These are phyloP conservation scores for Poecile atricapillus DNA, from an alignment of 2,113 vertebrate species.

Conservation along the genomic window DNA sequence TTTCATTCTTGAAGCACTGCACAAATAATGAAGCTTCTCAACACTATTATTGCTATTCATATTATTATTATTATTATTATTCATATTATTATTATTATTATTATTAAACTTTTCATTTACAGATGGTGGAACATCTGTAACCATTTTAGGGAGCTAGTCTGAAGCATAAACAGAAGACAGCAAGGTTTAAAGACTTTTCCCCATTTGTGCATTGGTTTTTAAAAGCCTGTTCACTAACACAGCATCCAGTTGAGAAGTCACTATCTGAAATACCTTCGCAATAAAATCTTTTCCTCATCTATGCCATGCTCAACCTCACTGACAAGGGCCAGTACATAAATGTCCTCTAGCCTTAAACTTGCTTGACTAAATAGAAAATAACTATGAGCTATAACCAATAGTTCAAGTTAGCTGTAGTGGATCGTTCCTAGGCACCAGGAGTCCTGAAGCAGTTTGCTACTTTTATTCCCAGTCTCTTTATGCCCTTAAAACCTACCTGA, in stretches of 20 bases:
- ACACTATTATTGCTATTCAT: background rate
- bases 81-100: background rate
- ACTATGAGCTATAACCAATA: background rate
- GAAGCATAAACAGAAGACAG: background rate
- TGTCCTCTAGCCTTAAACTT: background rate
- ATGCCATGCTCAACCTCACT: background rate
- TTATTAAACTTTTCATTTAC: conserved; percentile 13
- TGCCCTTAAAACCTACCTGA: background rate
- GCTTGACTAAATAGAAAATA: background rate
- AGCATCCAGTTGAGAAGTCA: background rate
- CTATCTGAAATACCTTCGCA: background rate
- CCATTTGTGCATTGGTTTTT: background rate
- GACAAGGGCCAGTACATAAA: background rate
- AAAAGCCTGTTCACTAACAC: background rate
- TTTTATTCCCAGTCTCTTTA: background rate
- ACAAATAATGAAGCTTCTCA: conserved; percentile 10
- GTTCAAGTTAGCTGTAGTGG: background rate
- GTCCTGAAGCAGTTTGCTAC: background rate
- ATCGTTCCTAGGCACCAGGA: background rate
- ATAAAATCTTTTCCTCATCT: background rate
- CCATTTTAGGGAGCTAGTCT: background rate
- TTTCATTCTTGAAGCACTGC: background rate
- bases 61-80: background rate
- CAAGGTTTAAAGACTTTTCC: background rate
- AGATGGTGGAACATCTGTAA: conserved; percentile 21